Base-by-base conservation (phyloP, 2,888 invertebrate genomes). In the Sepiola atlantica region DNA sequence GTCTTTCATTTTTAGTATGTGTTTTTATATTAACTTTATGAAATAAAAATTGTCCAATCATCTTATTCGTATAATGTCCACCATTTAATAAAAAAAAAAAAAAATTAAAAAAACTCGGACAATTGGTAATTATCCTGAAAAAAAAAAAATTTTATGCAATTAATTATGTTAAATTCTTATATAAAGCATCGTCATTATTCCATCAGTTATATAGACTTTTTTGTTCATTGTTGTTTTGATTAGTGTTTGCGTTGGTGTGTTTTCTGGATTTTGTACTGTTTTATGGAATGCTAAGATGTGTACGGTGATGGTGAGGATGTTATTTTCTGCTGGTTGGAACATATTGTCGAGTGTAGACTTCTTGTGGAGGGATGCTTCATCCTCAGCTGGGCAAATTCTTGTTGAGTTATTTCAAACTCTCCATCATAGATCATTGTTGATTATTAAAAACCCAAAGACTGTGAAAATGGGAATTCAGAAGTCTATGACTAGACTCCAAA, bases 41-140 rank as follows among this genome's bases (percentile, higher is more conserved):
- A 32, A 77, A 77, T 77, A 77, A 77, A n/a, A 77, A 18, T n/a
- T 77, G 77, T 77, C 77, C 77, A 77, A 77, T 77, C 32, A 77
- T 77, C 77, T 77, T 77, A 77, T 77, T n/a, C 77, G n/a, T 77
- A 28, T 14, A 4, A 14, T 1, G 32, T 32, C 14, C 1, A 32
- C 77, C 14, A n/a, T 77, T 77, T 77, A n/a, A 20, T 55, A 20
- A 1, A 20, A 24, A 21, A 32, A n/a, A 32, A 32, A n/a, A n/a
- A 32, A n/a, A n/a, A n/a, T 3, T 28, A 77, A 77, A 77, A 16
- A 77, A 77, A 77, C n/a, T 77, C 10, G 12, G 77, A 77, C n/a
- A 32, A 77, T 77, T 77, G 77, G 77, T 77, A 77, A 77, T 77
- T 77, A 77, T 77, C 77, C n/a, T n/a, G 77, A 77, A 77, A 32